Evolutionary conservation across 2,113 vertebrate genomes (phyloP).

Genomic region (Herpailurus yagouaroundi): DNA sequence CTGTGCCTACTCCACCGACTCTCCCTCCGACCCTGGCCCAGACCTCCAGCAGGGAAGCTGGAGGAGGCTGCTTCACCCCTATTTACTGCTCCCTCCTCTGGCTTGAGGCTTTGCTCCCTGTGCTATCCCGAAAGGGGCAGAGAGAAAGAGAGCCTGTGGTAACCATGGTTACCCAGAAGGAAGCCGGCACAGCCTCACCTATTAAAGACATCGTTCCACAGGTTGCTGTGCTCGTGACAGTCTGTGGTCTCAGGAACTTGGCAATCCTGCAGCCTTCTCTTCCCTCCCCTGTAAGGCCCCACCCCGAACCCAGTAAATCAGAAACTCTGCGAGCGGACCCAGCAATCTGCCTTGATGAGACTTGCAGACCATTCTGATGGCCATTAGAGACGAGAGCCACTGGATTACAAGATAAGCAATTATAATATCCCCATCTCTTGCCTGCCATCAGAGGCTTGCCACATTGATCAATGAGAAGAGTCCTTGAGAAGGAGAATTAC

Average conservation of each 20-base stretch:
- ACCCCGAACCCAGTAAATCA: neutral
- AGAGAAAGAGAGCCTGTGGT: neutral
- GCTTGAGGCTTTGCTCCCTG: neutral
- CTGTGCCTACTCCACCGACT: neutral
- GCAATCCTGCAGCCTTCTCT: neutral
- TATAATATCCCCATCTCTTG: neutral
- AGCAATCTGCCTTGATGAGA: neutral
- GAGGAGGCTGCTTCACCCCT: neutral
- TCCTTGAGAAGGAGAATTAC: neutral
- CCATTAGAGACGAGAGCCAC: neutral
- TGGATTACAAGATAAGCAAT: neutral
- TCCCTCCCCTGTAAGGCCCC: neutral
- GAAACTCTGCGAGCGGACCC: accelerated
- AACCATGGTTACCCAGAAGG: conserved; percentile 31
- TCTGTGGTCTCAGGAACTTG: neutral
- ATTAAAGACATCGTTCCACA: neutral
- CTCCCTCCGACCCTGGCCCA: neutral
- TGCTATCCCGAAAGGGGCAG: neutral
- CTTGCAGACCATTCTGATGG: neutral
- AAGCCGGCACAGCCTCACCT: neutral
- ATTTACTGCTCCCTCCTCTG: neutral
- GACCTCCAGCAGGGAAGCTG: neutral
- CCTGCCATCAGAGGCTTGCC: neutral
- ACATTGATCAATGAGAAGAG: accelerated
- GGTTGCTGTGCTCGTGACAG: too few species aligned